Conservation (phyloP, 2,888 invertebrate genomes). For the Microctonus hyperodae region DNA sequence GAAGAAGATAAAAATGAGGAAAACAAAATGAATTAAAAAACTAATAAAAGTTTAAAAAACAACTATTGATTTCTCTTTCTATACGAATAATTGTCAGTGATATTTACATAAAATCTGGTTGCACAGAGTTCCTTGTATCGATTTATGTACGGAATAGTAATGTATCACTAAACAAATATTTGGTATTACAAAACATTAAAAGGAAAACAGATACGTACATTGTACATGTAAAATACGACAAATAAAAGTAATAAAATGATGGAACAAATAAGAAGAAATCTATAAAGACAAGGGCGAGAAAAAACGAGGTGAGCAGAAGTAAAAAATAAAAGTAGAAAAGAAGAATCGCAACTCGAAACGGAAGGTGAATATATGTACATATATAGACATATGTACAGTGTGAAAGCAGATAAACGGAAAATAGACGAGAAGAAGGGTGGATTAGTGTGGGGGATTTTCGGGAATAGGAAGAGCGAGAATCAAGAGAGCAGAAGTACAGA, state of each 20-base stretch:
- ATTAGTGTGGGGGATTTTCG: conserved; percentile 34
- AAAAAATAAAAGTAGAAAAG: conserved; percentile 1
- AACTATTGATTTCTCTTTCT: no score
- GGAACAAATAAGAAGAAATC: not conserved
- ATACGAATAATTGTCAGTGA: no score
- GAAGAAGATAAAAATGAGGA: not conserved
- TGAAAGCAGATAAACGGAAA: conserved; percentile 19
- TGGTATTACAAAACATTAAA: not conserved
- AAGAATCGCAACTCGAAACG: conserved; percentile 1
- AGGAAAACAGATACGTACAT: not conserved
- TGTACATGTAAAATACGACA: not conserved
- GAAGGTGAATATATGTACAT: conserved; percentile 8
- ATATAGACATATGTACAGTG: no score
- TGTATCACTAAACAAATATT: not conserved
- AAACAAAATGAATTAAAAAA: not conserved
- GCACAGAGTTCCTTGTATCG: no score
- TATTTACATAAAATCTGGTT: no score
- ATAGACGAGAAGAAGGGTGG: conserved; percentile 35
- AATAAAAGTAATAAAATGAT: not conserved
- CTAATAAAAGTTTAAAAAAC: no score
- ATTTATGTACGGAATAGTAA: no score
- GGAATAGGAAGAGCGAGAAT: conserved; percentile 36
- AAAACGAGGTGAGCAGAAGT: not conserved
- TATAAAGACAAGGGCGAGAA: not conserved
- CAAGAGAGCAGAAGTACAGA: conserved; percentile 35